These are phyloP conservation scores for Labeo rohita DNA, from an alignment of 2,113 vertebrate genomes.

Conservation along the genomic window DNA sequence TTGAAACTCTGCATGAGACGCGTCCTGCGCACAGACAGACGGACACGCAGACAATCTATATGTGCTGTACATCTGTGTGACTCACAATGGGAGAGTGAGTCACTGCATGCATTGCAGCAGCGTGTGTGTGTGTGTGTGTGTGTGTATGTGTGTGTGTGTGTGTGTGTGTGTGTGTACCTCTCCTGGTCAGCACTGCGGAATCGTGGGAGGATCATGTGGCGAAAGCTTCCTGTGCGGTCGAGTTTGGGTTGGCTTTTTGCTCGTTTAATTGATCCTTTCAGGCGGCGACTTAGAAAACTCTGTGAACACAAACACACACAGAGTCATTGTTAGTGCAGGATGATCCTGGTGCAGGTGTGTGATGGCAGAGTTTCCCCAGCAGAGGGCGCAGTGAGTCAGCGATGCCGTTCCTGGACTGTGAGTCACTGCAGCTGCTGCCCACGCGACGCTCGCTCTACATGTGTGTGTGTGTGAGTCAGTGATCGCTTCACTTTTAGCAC, in stretches of 20 bases:
- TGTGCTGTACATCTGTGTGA: constrained; percentile 2
- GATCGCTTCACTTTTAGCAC: neutral
- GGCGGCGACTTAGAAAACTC: constrained; percentile 90
- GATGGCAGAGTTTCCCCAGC: constrained; percentile 24
- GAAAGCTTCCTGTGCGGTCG: constrained; percentile 94
- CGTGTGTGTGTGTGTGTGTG: constrained; percentile 15
- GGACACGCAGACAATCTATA: constrained; percentile 21
- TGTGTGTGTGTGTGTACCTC: constrained; percentile 69
- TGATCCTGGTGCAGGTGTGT: neutral
- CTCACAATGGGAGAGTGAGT: constrained; percentile 29
- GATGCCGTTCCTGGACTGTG: constrained; percentile 41
- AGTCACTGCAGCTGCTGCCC: constrained; percentile 50
- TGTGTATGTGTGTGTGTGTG: constrained; percentile 4
- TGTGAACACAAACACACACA: constrained; percentile 55
- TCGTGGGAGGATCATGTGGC: constrained; percentile 90
- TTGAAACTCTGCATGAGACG: constrained; percentile 96
- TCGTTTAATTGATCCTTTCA: constrained; percentile 94
- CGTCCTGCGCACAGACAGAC: constrained; percentile 75
- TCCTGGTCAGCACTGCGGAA: constrained; percentile 94
- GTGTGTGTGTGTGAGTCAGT: neutral
- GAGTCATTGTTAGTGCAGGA: neutral
- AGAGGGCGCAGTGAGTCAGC: constrained; percentile 36
- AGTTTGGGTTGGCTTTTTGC: constrained; percentile 94
- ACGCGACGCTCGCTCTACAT: neutral
- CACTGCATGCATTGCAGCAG: constrained; percentile 42